phyloP scores from a whole-genome alignment of 1,140 invertebrate species.

The Aphis gossypii region DNA sequence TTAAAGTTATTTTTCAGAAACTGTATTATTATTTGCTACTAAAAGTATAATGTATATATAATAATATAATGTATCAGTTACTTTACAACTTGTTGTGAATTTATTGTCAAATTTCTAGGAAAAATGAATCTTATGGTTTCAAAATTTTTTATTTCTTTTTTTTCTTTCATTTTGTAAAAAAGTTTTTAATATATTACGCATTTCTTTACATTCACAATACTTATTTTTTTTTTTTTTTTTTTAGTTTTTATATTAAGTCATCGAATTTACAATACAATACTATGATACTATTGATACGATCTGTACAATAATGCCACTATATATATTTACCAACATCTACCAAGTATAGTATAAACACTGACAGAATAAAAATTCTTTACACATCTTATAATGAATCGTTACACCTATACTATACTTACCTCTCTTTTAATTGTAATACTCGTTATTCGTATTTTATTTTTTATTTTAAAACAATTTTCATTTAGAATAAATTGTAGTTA shows the following conservation, averaged over 20 bases:
- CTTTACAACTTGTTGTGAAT: not conserved
- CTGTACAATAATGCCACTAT: not conserved
- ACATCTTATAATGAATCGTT: not conserved
- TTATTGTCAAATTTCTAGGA: not conserved
- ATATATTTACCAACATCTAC: not conserved
- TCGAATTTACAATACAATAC: not conserved
- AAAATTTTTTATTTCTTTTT: not conserved
- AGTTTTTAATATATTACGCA: not conserved
- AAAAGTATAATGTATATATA: not conserved
- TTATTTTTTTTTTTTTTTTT: not conserved
- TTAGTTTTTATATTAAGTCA: not conserved
- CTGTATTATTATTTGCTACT: not conserved
- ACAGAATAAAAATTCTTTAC: not conserved
- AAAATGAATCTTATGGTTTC: not conserved
- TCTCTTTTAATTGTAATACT: not conserved
- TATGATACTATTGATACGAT: not conserved
- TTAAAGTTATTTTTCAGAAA: not conserved
- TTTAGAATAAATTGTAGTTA: not conserved
- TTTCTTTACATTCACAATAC: not conserved
- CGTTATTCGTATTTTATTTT: not conserved
- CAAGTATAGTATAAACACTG: not conserved
- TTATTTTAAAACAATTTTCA: not conserved
- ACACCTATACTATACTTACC: not conserved
- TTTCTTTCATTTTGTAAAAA: not conserved
- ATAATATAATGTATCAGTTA: not conserved